Conservation (phyloP, 2,888 invertebrate genomes). For the Choristoneura rosaceana region DNA sequence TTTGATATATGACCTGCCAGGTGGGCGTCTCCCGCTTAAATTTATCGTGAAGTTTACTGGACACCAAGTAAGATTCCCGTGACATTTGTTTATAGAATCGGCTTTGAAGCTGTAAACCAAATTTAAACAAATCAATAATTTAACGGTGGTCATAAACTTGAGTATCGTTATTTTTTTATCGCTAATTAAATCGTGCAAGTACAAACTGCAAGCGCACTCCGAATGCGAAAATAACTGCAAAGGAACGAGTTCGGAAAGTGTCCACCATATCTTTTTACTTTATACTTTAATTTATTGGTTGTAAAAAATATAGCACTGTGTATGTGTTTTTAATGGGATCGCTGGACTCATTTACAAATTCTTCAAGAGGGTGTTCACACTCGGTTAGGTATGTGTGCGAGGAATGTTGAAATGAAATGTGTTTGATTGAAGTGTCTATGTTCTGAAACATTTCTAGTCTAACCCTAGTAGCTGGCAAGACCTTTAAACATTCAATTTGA, state of each 20-base stretch:
- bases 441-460: constrained; percentile 41
- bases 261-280: constrained; percentile 69
- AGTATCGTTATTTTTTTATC: constrained; percentile 61
- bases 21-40: no score
- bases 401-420: constrained; percentile 50
- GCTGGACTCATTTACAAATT: constrained; percentile 66
- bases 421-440: constrained; percentile 47
- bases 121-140: background rate
- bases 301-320: constrained; percentile 65
- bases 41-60: no score
- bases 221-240: constrained; percentile 63
- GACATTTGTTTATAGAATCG: background rate
- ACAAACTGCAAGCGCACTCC: constrained; percentile 58
- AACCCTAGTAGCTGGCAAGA: background rate
- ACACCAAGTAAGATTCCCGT: no score
- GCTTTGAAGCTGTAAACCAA: background rate
- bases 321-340: constrained; percentile 70
- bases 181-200: constrained; percentile 67
- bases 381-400: constrained; percentile 45
- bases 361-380: constrained; percentile 31
- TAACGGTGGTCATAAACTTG: constrained; percentile 48
- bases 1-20: no score
- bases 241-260: constrained; percentile 68
- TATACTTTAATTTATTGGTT: constrained; percentile 74
- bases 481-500: background rate